Evolutionary conservation across 2,797 vertebrate genomes (phyloP).

Genomic region (Anguilla anguilla): DNA sequence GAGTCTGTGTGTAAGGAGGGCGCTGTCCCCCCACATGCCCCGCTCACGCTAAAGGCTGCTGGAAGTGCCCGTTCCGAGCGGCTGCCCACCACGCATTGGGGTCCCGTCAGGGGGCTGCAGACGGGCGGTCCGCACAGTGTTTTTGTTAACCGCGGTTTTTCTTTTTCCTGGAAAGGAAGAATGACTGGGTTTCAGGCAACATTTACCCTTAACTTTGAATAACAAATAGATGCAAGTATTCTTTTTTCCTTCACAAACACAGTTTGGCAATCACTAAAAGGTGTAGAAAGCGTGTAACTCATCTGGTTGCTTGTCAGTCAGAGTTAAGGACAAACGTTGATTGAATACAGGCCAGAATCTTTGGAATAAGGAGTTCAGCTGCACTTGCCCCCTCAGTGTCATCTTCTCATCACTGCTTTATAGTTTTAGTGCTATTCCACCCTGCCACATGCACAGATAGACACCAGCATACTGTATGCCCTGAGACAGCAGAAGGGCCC

Average conservation of each 20-base stretch:
- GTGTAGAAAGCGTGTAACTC: background rate
- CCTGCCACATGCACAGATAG: background rate
- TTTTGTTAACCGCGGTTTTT: background rate
- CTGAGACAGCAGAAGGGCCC: background rate
- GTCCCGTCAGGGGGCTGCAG: background rate
- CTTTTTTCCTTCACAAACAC: background rate
- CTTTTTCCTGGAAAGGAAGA: background rate
- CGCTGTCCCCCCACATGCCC: conserved; percentile 48
- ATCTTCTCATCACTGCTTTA: background rate
- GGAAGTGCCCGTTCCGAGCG: conserved; percentile 5
- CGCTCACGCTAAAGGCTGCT: background rate
- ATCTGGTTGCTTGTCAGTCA: background rate
- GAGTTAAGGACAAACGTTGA: background rate
- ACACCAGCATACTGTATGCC: background rate
- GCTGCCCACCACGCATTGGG: background rate
- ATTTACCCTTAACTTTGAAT: background rate
- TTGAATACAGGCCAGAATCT: background rate
- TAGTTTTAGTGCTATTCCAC: background rate
- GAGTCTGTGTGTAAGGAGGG: conserved; percentile 52
- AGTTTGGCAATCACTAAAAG: background rate
- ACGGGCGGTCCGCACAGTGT: background rate
- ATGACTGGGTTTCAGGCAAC: background rate
- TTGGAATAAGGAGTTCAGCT: background rate
- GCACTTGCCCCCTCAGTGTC: background rate
- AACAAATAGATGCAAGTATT: background rate